phyloP scores from a whole-genome alignment of 2,888 invertebrate species.

The Bhutanitis thaidina region DNA sequence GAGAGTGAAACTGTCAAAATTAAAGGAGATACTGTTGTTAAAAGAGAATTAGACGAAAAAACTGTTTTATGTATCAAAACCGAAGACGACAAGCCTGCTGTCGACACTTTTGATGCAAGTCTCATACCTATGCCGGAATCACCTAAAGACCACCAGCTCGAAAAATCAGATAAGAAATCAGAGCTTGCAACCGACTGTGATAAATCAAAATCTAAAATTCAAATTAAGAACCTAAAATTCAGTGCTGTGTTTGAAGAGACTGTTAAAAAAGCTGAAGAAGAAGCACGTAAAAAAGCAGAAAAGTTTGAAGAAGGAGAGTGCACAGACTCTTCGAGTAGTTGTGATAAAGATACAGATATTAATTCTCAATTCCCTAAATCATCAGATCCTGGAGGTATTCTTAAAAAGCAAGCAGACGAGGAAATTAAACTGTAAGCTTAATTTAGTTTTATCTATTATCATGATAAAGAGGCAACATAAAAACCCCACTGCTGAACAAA shows the following conservation, averaged over 20 bases:
- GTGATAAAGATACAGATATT: conserved; percentile 52
- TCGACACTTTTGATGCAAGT: conserved; percentile 47
- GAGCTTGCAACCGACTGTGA: conserved; percentile 51
- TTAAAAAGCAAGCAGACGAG: conserved; percentile 68
- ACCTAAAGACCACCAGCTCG: conserved; percentile 43
- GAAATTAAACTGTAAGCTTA: conserved; percentile 74
- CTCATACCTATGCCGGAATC: conserved; percentile 64
- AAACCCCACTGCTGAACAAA: too few relatives aligned
- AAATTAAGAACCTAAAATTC: conserved; percentile 84
- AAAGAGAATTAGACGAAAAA: conserved; percentile 23
- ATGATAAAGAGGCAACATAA: neutral
- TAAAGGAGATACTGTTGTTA: conserved; percentile 31
- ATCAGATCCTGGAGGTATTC: conserved; percentile 68
- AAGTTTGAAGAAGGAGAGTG: conserved; percentile 83
- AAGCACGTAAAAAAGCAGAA: conserved; percentile 80
- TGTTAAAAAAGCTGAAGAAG: conserved; percentile 82
- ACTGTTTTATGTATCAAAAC: conserved; percentile 32
- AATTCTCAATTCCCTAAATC: conserved; percentile 69
- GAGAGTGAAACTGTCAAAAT: conserved; percentile 30
- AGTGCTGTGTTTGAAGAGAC: conserved; percentile 84
- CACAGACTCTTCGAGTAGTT: conserved; percentile 66
- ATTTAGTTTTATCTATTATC: neutral
- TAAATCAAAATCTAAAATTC: conserved; percentile 79
- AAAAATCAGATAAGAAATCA: conserved; percentile 47
- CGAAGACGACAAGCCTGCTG: conserved; percentile 32